phyloP scores from a whole-genome alignment of 1,140 invertebrate genomes.

The Apolygus lucorum region DNA sequence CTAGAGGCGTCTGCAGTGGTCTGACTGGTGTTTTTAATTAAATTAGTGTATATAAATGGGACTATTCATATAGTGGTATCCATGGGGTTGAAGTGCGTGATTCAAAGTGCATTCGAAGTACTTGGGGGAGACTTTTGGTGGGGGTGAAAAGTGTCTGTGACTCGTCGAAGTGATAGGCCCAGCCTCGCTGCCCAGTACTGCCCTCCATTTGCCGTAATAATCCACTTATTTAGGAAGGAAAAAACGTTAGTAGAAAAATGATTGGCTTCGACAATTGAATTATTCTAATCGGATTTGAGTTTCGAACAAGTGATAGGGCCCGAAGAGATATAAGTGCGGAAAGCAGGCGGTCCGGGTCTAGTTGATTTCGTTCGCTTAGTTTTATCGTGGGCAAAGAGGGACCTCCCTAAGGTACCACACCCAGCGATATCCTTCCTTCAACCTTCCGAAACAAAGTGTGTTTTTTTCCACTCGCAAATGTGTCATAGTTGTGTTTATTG shows the following conservation, averaged over 20 bases:
- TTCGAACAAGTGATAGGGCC: constrained; percentile 33
- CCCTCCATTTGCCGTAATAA: constrained; percentile 40
- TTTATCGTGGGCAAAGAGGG: constrained; percentile 21
- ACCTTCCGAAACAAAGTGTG: constrained; percentile 1
- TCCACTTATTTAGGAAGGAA: constrained; percentile 40
- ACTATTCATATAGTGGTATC: constrained; percentile 17
- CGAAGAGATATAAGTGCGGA: constrained; percentile 38
- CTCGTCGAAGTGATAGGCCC: not conserved
- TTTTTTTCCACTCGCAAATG: not conserved
- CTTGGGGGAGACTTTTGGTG: constrained; percentile 9
- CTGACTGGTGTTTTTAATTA: constrained; percentile 29
- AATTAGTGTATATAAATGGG: constrained; percentile 25
- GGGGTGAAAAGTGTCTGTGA: constrained; percentile 9
- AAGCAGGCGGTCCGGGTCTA: constrained; percentile 26
- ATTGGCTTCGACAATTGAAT: constrained; percentile 46
- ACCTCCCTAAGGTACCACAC: constrained; percentile 29
- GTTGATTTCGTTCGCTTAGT: constrained; percentile 26
- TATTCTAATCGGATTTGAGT: constrained; percentile 44
- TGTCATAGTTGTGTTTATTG: constrained; percentile 14
- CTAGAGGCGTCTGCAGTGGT: constrained; percentile 32
- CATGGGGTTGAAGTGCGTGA: constrained; percentile 21
- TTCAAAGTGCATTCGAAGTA: not conserved
- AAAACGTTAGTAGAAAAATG: constrained; percentile 43
- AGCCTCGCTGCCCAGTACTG: constrained; percentile 30
- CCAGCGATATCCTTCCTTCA: constrained; percentile 18